phyloP scores from a whole-genome alignment of 2,797 vertebrate genomes.

The Eupleurogrammus muticus region DNA sequence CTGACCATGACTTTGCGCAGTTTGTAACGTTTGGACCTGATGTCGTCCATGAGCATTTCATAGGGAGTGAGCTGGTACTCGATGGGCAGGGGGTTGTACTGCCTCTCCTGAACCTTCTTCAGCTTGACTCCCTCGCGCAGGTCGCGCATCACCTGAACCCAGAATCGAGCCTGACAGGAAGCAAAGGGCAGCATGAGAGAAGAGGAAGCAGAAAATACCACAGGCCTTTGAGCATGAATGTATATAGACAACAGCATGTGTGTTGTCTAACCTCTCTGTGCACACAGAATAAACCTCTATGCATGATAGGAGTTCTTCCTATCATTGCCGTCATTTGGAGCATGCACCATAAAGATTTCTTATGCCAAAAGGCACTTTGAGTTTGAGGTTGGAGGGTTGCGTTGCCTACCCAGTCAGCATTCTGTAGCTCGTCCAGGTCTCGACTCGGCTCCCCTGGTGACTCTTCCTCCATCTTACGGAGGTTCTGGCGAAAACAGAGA shows the following conservation, averaged over 20 bases:
- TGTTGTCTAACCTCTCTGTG: constrained; percentile 28
- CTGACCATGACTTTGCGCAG: constrained; percentile 97
- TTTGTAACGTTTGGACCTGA: constrained; percentile 93
- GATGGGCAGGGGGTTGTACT: constrained; percentile 92
- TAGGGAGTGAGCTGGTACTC: constrained; percentile 97
- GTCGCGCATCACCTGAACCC: constrained; percentile 96
- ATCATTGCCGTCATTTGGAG: constrained; percentile 11
- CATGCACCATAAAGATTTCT: constrained; percentile 5
- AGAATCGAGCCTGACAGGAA: constrained; percentile 88
- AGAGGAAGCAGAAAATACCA: constrained; percentile 5
- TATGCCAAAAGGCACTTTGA: neutral
- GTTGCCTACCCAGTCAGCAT: constrained; percentile 93
- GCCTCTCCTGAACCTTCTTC: constrained; percentile 96
- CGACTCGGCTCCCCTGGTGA: constrained; percentile 80
- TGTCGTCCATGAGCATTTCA: constrained; percentile 99
- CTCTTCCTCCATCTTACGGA: constrained; percentile 92
- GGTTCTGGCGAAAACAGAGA: constrained; percentile 84
- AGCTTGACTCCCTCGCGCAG: constrained; percentile 91
- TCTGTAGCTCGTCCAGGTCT: constrained; percentile 94
- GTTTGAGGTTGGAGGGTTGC: constrained; percentile 5
- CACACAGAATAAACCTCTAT: constrained; percentile 12
- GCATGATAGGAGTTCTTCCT: constrained; percentile 17
- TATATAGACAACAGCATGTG: neutral
- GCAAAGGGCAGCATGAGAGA: constrained; percentile 6
- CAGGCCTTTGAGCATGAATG: neutral